phyloP scores from a whole-genome alignment of 1,140 invertebrate species.

The Oryctes rhinoceros region DNA sequence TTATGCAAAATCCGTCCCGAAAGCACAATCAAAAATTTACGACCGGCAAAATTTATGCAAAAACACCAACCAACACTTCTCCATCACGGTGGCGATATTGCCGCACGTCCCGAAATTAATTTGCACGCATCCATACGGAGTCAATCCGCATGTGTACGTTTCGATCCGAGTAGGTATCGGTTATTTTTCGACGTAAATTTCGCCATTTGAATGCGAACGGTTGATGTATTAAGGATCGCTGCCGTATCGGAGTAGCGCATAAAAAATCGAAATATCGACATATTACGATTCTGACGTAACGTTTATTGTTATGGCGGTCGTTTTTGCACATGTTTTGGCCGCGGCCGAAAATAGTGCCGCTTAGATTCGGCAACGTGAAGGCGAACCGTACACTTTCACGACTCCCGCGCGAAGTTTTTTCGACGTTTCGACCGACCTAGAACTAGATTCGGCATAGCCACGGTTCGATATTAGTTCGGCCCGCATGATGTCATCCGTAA shows the following conservation, averaged over 20 bases:
- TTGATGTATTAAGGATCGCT: too few species aligned
- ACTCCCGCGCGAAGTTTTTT: constrained; percentile 7
- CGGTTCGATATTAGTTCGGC: neutral
- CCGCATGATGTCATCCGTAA: neutral
- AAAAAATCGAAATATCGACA: neutral
- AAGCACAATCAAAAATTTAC: too few species aligned
- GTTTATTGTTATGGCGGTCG: constrained; percentile 1
- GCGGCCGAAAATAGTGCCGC: neutral
- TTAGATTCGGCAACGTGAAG: neutral
- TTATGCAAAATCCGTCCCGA: too few species aligned
- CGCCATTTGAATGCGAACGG: too few species aligned
- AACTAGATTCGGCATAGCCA: constrained; percentile 13
- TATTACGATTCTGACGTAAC: neutral
- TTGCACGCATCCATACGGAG: too few species aligned
- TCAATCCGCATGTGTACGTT: too few species aligned
- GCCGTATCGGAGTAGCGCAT: neutral
- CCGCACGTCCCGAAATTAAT: too few species aligned
- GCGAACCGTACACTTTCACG: neutral
- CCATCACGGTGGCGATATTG: too few species aligned
- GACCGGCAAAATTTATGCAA: too few species aligned
- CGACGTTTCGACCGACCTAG: neutral
- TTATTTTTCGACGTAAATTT: too few species aligned
- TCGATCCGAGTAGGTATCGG: too few species aligned
- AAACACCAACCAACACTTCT: too few species aligned
- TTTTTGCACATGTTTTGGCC: constrained; percentile 5